phyloP scores from a whole-genome alignment of 1,140 invertebrate species.

The Calephelis virginiensis region DNA sequence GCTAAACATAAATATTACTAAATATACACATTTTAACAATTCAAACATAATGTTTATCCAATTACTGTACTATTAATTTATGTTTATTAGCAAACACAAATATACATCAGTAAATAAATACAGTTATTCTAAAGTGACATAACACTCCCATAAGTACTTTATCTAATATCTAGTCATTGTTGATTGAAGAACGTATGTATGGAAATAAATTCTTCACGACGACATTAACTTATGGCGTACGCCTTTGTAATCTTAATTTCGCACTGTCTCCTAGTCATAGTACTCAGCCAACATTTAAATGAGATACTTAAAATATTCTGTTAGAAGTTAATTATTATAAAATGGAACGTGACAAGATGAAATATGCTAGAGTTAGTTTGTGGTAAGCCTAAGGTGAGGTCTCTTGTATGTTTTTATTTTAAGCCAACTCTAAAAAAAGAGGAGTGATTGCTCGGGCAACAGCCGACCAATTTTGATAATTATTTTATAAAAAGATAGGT shows the following conservation, averaged over 20 bases:
- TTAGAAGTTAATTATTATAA: background rate
- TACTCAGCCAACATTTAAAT: constrained; percentile 8
- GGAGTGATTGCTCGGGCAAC: too few species aligned
- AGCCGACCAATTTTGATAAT: too few species aligned
- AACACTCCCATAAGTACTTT: background rate
- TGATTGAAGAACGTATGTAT: background rate
- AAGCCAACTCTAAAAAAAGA: too few species aligned
- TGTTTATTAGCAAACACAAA: too few species aligned
- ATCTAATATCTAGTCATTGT: background rate
- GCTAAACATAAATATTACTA: too few species aligned
- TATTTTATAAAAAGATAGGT: too few species aligned
- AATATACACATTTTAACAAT: too few species aligned
- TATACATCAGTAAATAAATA: too few species aligned
- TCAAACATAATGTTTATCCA: too few species aligned
- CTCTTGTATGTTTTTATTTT: too few species aligned
- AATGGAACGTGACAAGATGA: background rate
- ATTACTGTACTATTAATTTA: too few species aligned
- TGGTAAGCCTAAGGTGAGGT: background rate
- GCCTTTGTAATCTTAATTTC: constrained; percentile 9
- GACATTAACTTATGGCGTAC: constrained; percentile 7
- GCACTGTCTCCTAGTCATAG: background rate
- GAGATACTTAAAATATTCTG: background rate
- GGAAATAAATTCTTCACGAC: constrained; percentile 4
- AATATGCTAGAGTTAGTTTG: background rate
- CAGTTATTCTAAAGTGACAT: too few species aligned